Evolutionary conservation across 1,140 invertebrate genomes (phyloP).

Genomic region (Harlomillsia oculata): DNA sequence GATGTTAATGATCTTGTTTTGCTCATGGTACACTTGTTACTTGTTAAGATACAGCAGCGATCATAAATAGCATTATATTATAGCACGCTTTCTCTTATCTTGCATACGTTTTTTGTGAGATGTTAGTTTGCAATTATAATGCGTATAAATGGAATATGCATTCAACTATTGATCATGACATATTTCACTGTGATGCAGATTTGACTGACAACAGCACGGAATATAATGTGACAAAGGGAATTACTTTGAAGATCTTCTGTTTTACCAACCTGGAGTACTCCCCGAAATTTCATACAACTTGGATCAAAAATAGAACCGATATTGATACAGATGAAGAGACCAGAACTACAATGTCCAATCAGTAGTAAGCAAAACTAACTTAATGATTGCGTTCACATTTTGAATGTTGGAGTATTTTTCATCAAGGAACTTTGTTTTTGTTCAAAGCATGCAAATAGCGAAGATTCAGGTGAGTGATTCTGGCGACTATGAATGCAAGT

Average conservation of each 20-base stretch:
- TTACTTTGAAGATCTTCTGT: constrained; percentile 6
- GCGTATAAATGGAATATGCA: too few relatives aligned
- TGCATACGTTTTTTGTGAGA: too few relatives aligned
- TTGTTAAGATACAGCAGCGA: too few relatives aligned
- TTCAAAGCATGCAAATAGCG: constrained; percentile 3
- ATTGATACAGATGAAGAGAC: constrained; percentile 13
- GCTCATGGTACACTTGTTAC: too few relatives aligned
- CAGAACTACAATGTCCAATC: constrained; percentile 7
- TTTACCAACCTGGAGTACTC: constrained; percentile 8
- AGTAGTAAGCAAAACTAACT: too few relatives aligned
- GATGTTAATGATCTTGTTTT: too few relatives aligned
- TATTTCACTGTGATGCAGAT: too few relatives aligned
- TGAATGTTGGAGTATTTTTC: background rate
- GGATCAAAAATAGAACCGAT: constrained; percentile 20
- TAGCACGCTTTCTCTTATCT: too few relatives aligned
- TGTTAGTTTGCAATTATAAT: too few relatives aligned
- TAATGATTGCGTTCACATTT: constrained; percentile 11
- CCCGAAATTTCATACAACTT: constrained; percentile 1
- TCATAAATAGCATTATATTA: too few relatives aligned
- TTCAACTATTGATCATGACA: too few relatives aligned
- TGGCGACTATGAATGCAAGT: constrained; percentile 14
- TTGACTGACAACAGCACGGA: background rate
- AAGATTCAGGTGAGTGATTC: background rate
- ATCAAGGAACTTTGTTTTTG: background rate
- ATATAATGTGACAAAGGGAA: constrained; percentile 2